These are phyloP conservation scores for Eufriesea mexicana DNA, from an alignment of 1,140 invertebrate species.

Conservation along the genomic window DNA sequence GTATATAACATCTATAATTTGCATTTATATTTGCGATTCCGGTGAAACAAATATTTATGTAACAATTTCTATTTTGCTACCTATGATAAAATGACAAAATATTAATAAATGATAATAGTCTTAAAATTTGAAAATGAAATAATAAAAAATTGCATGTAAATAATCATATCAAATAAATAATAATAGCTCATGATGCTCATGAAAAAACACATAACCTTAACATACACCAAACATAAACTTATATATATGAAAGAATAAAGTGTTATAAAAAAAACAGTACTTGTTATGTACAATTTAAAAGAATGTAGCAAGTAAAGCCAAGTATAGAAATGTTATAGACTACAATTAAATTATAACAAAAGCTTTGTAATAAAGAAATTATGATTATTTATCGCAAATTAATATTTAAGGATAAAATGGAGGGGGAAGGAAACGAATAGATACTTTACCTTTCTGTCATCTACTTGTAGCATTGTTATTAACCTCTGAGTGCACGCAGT, in stretches of 20 bases:
- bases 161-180: background rate
- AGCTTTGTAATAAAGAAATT: background rate
- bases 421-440: background rate
- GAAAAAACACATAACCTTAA: conserved; percentile 32
- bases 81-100: background rate
- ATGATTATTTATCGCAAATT: background rate
- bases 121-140: background rate
- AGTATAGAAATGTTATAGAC: no score
- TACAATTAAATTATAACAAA: background rate
- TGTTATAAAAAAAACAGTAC: background rate
- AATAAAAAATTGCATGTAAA: background rate
- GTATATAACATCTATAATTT: background rate
- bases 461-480: conserved; percentile 62
- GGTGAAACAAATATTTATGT: background rate
- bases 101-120: background rate
- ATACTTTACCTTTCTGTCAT: conserved; percentile 65
- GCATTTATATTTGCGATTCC: background rate
- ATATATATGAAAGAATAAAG: no score
- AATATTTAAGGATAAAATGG: background rate
- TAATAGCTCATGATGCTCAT: background rate
- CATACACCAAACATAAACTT: background rate
- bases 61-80: background rate
- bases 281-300: background rate
- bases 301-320: background rate
- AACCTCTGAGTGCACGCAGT: background rate